Base-by-base conservation (phyloP, 2,888 invertebrate species). In the Acrobasis suavella region DNA sequence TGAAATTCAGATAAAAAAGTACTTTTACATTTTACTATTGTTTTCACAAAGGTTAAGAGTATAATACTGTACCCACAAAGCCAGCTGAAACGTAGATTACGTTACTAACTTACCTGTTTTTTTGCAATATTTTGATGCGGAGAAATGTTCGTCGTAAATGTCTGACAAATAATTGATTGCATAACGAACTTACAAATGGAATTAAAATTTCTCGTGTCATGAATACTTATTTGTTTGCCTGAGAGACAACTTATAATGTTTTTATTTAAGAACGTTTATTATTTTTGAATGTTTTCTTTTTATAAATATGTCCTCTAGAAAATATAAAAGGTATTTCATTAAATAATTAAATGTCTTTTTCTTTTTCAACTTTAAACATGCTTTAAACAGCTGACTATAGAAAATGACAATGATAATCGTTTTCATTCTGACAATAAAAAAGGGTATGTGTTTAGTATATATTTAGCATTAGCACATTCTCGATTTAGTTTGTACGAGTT, bases 61-160 rank as follows among this genome's bases (percentile, higher is more conserved):
- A 46, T 46, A n/a, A 10, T 46, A 46, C n/a, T 46, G 46, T n/a
- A 46, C 2, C 46, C 32, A 22, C 17, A 14, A 22, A 52, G 5
- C 9, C 17, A 52, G 14, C 32, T 67, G 61, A 66, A 69, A 76
- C 72, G 76, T 75, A 17, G 73, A 73, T 74, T 73, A 69, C 73
- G 66, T 67, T 76, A 58, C 68, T 73, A 69, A 72, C 66, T 67
- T 76, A 58, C 68, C 46, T 46, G 46, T 75, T 67, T 76, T 71
- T 68, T 64, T 66, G 55, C 69, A 63, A 70, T 72, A 70, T 72
- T 70, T 67, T 63, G 73, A 72, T 69, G 66, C 65, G 65, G 66
- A 73, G 69, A 78, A 78, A 77, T 73, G 69, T 71, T 67, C 71
- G 76, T 75, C 77, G 74, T 75, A 72, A 77, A 77, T 72, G 73